phyloP scores from a whole-genome alignment of 2,888 invertebrate species.

The Calameuta filiformis region DNA sequence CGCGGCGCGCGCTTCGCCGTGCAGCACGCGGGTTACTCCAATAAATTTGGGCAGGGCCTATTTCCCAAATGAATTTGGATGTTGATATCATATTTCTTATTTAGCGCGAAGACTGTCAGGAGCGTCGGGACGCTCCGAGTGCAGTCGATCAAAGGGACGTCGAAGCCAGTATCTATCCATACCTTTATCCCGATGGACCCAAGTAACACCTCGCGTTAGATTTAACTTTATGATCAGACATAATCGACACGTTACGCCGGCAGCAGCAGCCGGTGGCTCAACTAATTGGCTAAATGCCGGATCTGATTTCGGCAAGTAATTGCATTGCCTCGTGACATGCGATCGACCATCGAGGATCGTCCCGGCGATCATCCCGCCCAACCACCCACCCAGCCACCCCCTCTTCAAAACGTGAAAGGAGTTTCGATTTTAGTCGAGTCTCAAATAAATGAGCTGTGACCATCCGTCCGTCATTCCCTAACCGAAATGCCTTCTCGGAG shows the following conservation, averaged over 20 bases:
- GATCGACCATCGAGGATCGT: conserved; percentile 24
- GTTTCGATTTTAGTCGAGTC: not conserved
- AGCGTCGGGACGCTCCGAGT: not conserved
- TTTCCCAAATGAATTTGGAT: conserved; percentile 18
- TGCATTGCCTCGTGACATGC: conserved; percentile 54
- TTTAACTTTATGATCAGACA: not conserved
- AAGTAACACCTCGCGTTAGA: not conserved
- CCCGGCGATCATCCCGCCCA: too few relatives aligned
- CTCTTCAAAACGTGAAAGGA: not conserved
- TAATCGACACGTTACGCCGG: conserved; percentile 14
- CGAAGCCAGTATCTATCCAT: not conserved
- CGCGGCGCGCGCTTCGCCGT: not conserved
- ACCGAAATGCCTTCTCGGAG: not conserved
- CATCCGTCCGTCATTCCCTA: not conserved
- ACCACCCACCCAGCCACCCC: not conserved
- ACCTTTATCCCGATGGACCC: not conserved
- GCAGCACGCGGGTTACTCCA: conserved; percentile 8
- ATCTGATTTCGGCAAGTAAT: conserved; percentile 57
- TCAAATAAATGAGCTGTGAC: conserved; percentile 5
- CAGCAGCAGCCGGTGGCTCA: not conserved
- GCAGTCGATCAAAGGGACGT: not conserved
- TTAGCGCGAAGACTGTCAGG: not conserved
- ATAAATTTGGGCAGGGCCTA: conserved; percentile 17
- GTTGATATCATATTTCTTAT: conserved; percentile 24
- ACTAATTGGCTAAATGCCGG: conserved; percentile 57